Conservation (phyloP, 1,140 invertebrate genomes). For the Aethina tumida region DNA sequence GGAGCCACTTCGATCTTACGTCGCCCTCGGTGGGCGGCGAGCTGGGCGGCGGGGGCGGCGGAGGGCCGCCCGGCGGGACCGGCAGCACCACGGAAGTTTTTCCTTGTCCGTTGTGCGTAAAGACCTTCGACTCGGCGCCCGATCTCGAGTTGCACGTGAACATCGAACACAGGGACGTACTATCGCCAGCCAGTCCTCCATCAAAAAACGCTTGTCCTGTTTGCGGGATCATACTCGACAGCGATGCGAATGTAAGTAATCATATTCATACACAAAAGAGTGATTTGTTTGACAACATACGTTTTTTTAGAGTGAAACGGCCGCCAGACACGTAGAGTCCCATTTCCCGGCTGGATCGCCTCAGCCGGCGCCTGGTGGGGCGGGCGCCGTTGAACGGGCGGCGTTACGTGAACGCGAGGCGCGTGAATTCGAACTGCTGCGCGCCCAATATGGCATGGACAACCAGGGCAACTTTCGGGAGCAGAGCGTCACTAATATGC, state of each 20-base stretch:
- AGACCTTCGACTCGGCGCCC: conserved; percentile 59
- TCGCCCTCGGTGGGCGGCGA: conserved; percentile 56
- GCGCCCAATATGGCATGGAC: conserved; percentile 83
- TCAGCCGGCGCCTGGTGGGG: conserved; percentile 22
- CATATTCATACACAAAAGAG: neutral
- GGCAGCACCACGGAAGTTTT: conserved; percentile 35
- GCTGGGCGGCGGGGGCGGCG: too few species aligned
- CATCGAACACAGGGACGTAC: conserved; percentile 66
- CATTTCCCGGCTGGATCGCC: conserved; percentile 32
- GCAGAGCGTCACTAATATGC: conserved; percentile 73
- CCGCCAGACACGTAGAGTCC: conserved; percentile 34
- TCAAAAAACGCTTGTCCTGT: conserved; percentile 29
- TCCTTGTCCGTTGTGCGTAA: conserved; percentile 62
- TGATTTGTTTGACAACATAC: neutral
- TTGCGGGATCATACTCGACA: conserved; percentile 29
- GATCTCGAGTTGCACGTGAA: conserved; percentile 79
- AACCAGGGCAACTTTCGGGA: conserved; percentile 57
- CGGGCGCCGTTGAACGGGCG: conserved; percentile 47
- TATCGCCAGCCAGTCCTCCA: conserved; percentile 42
- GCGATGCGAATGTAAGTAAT: conserved; percentile 27
- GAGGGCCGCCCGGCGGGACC: too few species aligned
- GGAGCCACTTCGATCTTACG: conserved; percentile 72
- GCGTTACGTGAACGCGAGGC: conserved; percentile 62
- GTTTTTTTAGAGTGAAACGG: conserved; percentile 38
- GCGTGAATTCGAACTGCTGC: conserved; percentile 68